Percentiles rank a stretch among this genome's conserved stretches.
Conservation (phyloP, 2,113 vertebrate genomes). For the Mirza zaza region DNA sequence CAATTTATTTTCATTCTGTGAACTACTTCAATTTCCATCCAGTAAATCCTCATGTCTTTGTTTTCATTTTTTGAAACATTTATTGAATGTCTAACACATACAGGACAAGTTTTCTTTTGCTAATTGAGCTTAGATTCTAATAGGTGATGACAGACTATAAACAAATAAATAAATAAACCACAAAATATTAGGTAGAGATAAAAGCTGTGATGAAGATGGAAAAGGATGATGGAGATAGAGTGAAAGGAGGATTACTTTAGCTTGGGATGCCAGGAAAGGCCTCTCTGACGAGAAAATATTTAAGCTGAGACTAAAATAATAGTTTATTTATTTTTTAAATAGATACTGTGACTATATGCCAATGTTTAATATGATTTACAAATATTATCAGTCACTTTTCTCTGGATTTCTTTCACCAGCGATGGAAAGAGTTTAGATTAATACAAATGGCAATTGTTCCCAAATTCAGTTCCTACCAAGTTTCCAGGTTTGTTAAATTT, state of each 20-base stretch:
- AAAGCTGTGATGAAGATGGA: background rate
- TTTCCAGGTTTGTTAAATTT: constrained; percentile 22
- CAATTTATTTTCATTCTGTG: background rate
- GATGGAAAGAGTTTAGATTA: background rate
- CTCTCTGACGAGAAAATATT: constrained; percentile 1
- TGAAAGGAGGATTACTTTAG: background rate
- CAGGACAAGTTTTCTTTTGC: background rate
- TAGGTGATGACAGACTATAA: background rate
- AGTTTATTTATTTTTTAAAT: background rate
- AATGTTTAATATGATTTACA: background rate
- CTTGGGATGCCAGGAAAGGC: background rate
- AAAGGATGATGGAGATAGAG: background rate
- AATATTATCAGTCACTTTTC: background rate
- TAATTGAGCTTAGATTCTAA: background rate
- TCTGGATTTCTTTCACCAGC: background rate
- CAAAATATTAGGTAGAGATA: background rate
- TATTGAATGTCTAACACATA: background rate
- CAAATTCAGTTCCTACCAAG: background rate
- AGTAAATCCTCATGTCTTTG: background rate
- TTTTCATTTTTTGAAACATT: background rate
- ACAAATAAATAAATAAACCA: background rate
- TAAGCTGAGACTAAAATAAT: background rate
- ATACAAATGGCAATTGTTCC: background rate
- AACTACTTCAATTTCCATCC: background rate
- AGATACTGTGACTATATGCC: background rate